Base-by-base conservation (phyloP, 2,888 invertebrate species). In the Rhimphoctona megacephalus region DNA sequence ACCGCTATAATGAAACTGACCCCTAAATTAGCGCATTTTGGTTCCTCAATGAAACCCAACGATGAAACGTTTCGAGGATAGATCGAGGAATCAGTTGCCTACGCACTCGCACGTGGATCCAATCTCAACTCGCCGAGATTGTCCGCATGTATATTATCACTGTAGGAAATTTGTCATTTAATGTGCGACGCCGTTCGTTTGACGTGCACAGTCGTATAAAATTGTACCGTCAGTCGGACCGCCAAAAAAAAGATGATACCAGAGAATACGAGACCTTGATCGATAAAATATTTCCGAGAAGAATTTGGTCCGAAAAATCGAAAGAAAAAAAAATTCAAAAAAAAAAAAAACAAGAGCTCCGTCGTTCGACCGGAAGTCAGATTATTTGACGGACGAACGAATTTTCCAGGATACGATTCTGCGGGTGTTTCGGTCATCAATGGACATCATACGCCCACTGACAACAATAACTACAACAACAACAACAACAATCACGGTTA, bases 381-480 rank as follows among this genome's bases (percentile, higher is more conserved):
- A 43, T 77, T 36, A 39, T 52, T 74, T 54, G 57, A 61, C 46
- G 73, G 52, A 46, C 85, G 66, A 66, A 30, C 36, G 11, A 67
- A 66, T 89, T 90, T 94, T 94, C 87, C 92, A 94, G 94, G 91
- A 80, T 93, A 90, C 89, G 93, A 94, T 69, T 93, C 94, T 4
- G 92, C 94, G 8, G 94, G 94, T 7, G 90, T 93, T 5, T 90
- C 93, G 3, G 88, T 91, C 61, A 90, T 93, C 57, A 94, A 94
- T 61, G 94, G 94, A 43, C 92, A 93, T 6, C 90, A 89, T 14
- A 77, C 86, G 73, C 43, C 83, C 6, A 85, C 30, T 52, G 81
- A 82, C 70, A 69, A 81, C 52, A 77, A 87, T 25, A 81, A 72
- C 54, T 69, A n/a, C 39, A 39, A 39, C 39, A 39, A 39, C 39